phyloP scores from a whole-genome alignment of 2,888 invertebrate genomes.

The Orchestes rusci region DNA sequence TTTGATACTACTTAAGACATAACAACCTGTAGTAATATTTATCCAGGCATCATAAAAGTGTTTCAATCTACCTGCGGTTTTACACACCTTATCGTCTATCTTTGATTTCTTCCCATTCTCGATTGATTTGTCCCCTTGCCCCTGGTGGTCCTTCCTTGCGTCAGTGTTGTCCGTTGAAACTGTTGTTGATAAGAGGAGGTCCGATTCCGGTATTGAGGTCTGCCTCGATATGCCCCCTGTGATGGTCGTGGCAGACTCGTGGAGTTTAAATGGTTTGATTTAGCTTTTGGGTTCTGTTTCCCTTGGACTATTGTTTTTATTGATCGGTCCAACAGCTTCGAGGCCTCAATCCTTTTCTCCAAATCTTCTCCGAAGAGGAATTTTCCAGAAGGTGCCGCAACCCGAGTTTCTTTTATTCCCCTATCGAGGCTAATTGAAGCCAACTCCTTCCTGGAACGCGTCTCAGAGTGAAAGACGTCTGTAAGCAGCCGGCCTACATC shows the following conservation, averaged over 20 bases:
- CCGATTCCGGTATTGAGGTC: not conserved
- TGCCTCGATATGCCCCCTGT: not conserved
- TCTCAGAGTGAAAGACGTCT: slow-evolving; percentile 8
- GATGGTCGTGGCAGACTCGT: not conserved
- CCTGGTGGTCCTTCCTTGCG: not conserved
- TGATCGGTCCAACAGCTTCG: not conserved
- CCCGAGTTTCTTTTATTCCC: not conserved
- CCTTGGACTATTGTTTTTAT: too few species aligned
- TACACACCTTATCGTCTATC: not conserved
- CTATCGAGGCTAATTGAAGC: not conserved
- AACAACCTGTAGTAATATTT: not conserved
- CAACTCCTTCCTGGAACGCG: slow-evolving; percentile 3
- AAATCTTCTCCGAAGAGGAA: slow-evolving; percentile 1
- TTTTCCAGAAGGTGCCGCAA: not conserved
- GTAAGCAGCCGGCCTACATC: slow-evolving; percentile 10
- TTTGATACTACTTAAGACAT: not conserved
- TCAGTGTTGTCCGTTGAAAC: not conserved
- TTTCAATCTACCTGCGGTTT: not conserved
- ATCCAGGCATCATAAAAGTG: not conserved
- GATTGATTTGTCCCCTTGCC: not conserved
- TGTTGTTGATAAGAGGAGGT: too few species aligned
- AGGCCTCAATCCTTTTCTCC: not conserved
- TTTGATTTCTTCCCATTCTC: not conserved
- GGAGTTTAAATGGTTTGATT: not conserved
- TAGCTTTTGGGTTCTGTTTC: not conserved